Evolutionary conservation across 2,888 invertebrate genomes (phyloP), one percentile per base, ranked within the genome.

Genomic region (Brenthis hecate): DNA sequence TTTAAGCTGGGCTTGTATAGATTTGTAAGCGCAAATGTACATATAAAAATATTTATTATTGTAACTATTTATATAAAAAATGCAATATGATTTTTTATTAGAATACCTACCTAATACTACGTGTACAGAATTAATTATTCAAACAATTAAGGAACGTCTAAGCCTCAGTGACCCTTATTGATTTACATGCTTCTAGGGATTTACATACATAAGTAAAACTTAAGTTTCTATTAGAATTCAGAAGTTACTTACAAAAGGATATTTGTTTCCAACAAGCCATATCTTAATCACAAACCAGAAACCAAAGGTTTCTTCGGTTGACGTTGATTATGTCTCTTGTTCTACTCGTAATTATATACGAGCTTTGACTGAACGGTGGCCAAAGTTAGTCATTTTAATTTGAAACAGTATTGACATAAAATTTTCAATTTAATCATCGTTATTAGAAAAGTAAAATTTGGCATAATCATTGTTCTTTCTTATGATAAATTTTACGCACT

Each of bases 101-200:
- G 36, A 8, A 19, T 58, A 58, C 8, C 47, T 58, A 47, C 36
- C 8, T 43, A 8, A 43, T 43, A 43, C 36, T 48, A 48, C 23
- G 19, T 43, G 14, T 2, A 48, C 1, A 58, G 2, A n/a, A 48
- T 58, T 28, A 14, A 48, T 58, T 48, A 58, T 58, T 48, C 23
- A 58, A 43, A n/a, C 47, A 48, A 58, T 58, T 23, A 11, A 58
- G 58, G 48, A 58, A 23, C 8, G 48, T 28, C 48, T 48, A 58
- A 58, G 58, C 60, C 60, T 5, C 50, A 50, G n/a, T 28, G 60
- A 60, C 60, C 60, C 60, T 66, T 58, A 66, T 54, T 43, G 58
- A 65, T 65, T 58, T 65, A 66, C 32, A 60, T 50, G 53, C 53
- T 58, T 23, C 23, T 47, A 47, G 16, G 19, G 23, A 64, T 55